Evolutionary conservation across 2,113 vertebrate species (phyloP), one percentile per base, ranked within the genome.

Genomic region (Oreochromis spilurus): DNA sequence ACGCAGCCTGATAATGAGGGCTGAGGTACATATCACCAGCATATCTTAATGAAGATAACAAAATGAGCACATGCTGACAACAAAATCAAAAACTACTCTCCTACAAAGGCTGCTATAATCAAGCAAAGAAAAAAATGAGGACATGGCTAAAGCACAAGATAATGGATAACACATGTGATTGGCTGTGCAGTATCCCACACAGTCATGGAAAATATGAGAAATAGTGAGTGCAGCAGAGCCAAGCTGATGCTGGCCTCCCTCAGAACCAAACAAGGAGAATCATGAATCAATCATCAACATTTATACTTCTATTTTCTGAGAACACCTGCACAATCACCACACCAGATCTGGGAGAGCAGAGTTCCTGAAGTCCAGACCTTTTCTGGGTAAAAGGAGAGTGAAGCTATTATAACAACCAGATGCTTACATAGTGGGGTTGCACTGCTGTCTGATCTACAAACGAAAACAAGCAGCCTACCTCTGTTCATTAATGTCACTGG

Each of bases 81-180:
- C 16, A 17, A 60, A 34, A 90, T 87, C 67, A 88, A 91, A 93
- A 81, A 70, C 36, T 36, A 67, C 29, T 83, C 10, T 16, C 77
- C 81, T 87, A 82, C 58, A 85, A 88, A 91, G 78, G 86, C 88
- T 70, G 75, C 80, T 85, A 90, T 84, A 93, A 89, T 78, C 79
- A 78, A 84, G 79, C 5, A 43, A 40, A 16, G 4, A 54, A 54
- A 40, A 60, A 78, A 79, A 83, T 9, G 65, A 89, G 85, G 88
- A 91, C 84, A 91, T 91, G 88, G 91, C 89, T 92, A 48, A 86
- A 91, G 89, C 85, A 81, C 79, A 2, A 92, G 91, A 94, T 94
- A 95, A 96, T 95, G 91, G 91, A 87, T 87, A 94, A 89, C 93
- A 94, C 92, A 94, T 95, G 95, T 90, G 88, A 94, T 93, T 89